Evolutionary conservation across 2,113 vertebrate species (phyloP), one percentile per base, ranked within the genome.

Genomic region (Istiophorus platypterus): DNA sequence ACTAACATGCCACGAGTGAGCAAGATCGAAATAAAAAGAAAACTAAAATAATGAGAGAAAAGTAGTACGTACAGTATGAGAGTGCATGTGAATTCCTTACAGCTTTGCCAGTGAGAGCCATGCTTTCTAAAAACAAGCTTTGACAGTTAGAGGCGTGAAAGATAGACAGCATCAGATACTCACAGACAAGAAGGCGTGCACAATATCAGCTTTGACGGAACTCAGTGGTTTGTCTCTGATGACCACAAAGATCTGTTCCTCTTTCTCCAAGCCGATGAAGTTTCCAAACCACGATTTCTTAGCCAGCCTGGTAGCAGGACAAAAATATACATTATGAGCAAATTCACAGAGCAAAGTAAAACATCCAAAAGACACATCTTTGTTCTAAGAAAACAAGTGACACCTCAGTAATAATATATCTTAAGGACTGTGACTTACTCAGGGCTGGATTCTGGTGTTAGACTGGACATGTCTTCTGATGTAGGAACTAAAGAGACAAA

Each of bases 281-380:
- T 98, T 98, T 71, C 97, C 97, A 68, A 98, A 98, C 97, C 97
- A 98, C 4, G 97, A 98, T 80, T 96, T 96, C 92, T 98, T 98
- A 15, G 97, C 97, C 89, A 98, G 93, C 91, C 97, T 98, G 88
- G 34, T 14, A 49, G 51, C 41, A 34, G 72, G 49, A 89, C 18
- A 65, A n/a, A 65, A 18, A 41, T 6, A 69, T 7, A 56, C 22
- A 68, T 20, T 27, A 61, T 70, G 65, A 69, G 74, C 15, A 72
- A 37, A 58, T 2, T 52, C 22, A 29, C 11, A 6, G 17, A 82
- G n/a, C 24, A 65, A 71, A 3, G 61, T 47, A 72, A 52, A 70
- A 27, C 14, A 58, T 39, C n/a, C 3, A 6, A 51, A 45, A 67
- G 18, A 58, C 42, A 66, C 1, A 13, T 10, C 6, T 74, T 49